Evolutionary conservation across 2,888 invertebrate genomes (phyloP).

Genomic region (Eledona agricola): DNA sequence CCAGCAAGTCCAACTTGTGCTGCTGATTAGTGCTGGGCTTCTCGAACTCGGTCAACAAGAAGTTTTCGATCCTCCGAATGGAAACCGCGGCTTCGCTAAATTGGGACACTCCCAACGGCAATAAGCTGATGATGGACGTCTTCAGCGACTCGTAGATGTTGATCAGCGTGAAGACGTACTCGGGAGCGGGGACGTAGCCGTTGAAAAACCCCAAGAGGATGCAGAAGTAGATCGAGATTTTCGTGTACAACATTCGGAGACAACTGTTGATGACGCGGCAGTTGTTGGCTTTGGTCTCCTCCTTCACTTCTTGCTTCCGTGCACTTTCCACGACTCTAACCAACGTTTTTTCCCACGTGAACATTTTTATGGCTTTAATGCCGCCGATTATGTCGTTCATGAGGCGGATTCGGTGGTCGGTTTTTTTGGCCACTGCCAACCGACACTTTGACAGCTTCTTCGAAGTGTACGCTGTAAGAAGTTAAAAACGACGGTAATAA

Average conservation of each 20-base stretch:
- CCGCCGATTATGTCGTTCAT: slow-evolving; percentile 63
- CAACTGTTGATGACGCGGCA: slow-evolving; percentile 78
- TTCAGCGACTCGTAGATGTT: slow-evolving; percentile 88
- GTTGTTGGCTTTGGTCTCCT: slow-evolving; percentile 75
- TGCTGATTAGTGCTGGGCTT: neutral
- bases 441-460: slow-evolving; percentile 56
- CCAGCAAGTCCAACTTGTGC: neutral
- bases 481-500: neutral
- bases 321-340: slow-evolving; percentile 63
- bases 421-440: slow-evolving; percentile 59
- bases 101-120: slow-evolving; percentile 69
- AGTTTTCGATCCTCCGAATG: slow-evolving; percentile 69
- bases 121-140: slow-evolving; percentile 71
- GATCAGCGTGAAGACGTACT: slow-evolving; percentile 84
- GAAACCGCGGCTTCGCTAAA: slow-evolving; percentile 53
- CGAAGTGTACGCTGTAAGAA: slow-evolving; percentile 45
- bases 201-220: slow-evolving; percentile 77
- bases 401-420: slow-evolving; percentile 72
- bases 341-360: slow-evolving; percentile 71
- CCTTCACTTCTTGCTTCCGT: slow-evolving; percentile 67
- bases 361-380: slow-evolving; percentile 16
- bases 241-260: slow-evolving; percentile 85
- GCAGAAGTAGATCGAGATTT: slow-evolving; percentile 84
- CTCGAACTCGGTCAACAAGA: slow-evolving; percentile 53
- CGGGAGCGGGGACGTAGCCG: slow-evolving; percentile 77